These are phyloP conservation scores for Harpagifer antarcticus DNA, from an alignment of 2,797 vertebrate genomes.

Conservation along the genomic window DNA sequence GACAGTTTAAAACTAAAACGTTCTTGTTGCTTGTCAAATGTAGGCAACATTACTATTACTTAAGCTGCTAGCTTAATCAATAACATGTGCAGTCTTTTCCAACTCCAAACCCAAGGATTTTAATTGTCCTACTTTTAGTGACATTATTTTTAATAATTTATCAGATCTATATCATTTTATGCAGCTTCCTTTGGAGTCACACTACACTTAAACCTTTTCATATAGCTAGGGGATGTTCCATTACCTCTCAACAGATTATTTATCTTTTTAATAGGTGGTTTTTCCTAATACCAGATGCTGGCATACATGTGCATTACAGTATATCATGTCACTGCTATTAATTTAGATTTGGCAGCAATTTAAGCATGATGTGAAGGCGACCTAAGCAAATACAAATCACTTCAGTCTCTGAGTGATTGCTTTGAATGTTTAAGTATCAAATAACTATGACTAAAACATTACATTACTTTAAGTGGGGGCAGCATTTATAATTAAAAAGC, in stretches of 20 bases:
- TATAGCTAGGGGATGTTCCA: too few species aligned
- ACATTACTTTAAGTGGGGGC: slow-evolving; percentile 7
- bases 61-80: too few species aligned
- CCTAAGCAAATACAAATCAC: slow-evolving; percentile 17
- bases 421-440: slow-evolving; percentile 11
- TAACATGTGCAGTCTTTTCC: too few species aligned
- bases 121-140: too few species aligned
- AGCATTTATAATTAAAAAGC: slow-evolving; percentile 38
- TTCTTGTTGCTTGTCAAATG: neutral
- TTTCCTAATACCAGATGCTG: neutral
- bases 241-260: too few species aligned
- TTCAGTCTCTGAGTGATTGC: neutral
- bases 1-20: neutral
- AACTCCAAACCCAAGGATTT: too few species aligned
- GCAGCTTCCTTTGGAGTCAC: too few species aligned
- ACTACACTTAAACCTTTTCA: too few species aligned
- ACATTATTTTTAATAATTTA: too few species aligned
- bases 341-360: slow-evolving; percentile 1
- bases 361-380: slow-evolving; percentile 2
- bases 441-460: slow-evolving; percentile 3
- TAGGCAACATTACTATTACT: too few species aligned
- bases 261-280: too few species aligned
- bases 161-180: too few species aligned
- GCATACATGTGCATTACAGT: neutral
- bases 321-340: slow-evolving; percentile 4